A percentile compares a stretch with the other conserved stretches of the same genome.
Conservation (phyloP, 2,797 vertebrate species). For the Sitta carolinensis region DNA sequence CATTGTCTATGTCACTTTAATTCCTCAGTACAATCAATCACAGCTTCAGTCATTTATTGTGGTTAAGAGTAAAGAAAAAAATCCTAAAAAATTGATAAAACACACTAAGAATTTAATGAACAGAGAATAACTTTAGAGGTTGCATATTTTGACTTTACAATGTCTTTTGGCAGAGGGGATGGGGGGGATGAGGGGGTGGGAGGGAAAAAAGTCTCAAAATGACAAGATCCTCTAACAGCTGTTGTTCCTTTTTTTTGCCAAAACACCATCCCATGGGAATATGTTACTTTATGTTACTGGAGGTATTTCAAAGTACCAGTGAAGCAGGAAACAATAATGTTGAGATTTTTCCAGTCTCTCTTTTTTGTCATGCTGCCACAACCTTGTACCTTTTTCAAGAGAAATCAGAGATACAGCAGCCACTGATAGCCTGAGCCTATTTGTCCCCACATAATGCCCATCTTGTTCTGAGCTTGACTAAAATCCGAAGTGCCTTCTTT, state of each 20-base stretch:
- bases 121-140: not conserved
- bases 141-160: not conserved
- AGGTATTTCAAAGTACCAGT: not conserved
- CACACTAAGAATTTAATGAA: not conserved
- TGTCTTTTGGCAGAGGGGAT: not conserved
- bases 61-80: not conserved
- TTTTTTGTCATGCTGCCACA: not conserved
- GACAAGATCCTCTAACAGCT: not conserved
- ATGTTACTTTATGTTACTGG: not conserved
- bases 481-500: not conserved
- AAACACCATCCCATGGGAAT: not conserved
- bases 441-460: not conserved
- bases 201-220: not conserved
- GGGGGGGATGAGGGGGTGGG: fast-evolving
- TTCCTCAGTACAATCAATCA: not conserved
- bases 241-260: not conserved
- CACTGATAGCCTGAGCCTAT: not conserved
- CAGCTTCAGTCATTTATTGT: not conserved
- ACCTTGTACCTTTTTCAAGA: not conserved
- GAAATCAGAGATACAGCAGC: not conserved
- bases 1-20: not conserved
- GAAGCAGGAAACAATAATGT: not conserved
- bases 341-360: not conserved
- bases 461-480: not conserved
- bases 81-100: not conserved